phyloP scores from a whole-genome alignment of 2,113 vertebrate species.

The Ceratotherium simum region DNA sequence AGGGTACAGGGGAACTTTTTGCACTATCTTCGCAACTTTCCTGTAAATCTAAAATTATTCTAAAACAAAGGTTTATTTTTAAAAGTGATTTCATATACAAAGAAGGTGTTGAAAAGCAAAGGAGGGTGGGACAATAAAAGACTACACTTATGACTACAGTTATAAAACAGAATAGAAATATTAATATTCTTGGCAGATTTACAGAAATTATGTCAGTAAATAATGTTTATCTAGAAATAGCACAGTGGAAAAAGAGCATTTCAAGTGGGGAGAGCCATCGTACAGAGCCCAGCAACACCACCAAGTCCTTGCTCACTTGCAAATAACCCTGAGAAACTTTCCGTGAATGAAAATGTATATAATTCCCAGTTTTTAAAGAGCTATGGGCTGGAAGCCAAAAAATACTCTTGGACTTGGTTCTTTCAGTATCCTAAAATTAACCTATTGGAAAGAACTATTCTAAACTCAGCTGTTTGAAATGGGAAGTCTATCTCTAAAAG shows the following conservation, averaged over 20 bases:
- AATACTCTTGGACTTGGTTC: background rate
- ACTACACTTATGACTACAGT: background rate
- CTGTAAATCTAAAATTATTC: background rate
- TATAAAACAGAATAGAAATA: background rate
- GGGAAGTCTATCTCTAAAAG: slow-evolving; percentile 19
- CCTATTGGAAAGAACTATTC: background rate
- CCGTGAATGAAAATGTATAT: background rate
- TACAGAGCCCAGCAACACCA: background rate
- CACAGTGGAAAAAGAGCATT: background rate
- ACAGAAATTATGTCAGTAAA: background rate
- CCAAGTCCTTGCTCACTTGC: background rate
- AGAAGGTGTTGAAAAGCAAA: slow-evolving; percentile 1
- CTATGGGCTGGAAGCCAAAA: background rate
- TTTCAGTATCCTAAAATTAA: slow-evolving; percentile 26
- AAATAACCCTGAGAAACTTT: background rate
- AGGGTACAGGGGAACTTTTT: background rate
- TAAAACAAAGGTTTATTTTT: background rate
- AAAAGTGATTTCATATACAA: background rate
- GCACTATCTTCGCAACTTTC: background rate
- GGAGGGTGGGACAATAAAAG: background rate
- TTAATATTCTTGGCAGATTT: background rate
- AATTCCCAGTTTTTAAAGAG: background rate
- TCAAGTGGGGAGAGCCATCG: background rate
- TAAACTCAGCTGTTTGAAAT: background rate
- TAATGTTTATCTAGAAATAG: background rate